A percentile compares a stretch with the other conserved stretches of the same genome.
Conservation (phyloP, 1,140 invertebrate species). For the Venturia canescens region DNA sequence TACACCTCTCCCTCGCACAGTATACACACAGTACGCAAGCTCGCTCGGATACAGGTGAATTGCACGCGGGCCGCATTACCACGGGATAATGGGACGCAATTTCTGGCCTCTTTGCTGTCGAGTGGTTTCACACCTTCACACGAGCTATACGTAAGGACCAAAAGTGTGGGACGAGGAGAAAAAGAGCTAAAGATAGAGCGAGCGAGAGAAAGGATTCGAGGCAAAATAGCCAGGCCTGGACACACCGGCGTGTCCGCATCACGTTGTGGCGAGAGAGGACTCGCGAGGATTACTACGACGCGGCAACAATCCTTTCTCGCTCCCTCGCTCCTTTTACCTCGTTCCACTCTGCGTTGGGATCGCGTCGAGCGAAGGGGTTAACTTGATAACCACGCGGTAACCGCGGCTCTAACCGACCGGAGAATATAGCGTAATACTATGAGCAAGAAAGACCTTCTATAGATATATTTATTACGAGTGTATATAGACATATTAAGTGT, state of each 20-base stretch:
- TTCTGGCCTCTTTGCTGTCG: slow-evolving; percentile 76
- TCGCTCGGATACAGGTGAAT: slow-evolving; percentile 47
- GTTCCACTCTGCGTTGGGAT: slow-evolving; percentile 56
- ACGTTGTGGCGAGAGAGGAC: slow-evolving; percentile 40
- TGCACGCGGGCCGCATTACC: slow-evolving; percentile 66
- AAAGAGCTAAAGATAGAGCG: neutral
- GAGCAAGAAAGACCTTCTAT: neutral
- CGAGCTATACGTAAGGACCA: slow-evolving; percentile 44
- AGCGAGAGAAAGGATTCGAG: neutral
- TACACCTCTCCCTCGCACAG: neutral
- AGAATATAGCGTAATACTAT: slow-evolving; percentile 39
- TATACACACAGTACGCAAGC: neutral
- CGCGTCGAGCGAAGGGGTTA: slow-evolving; percentile 74
- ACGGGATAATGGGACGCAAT: slow-evolving; percentile 75
- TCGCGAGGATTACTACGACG: slow-evolving; percentile 36
- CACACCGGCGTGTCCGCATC: slow-evolving; percentile 23
- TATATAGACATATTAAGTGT: neutral
- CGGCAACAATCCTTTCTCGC: slow-evolving; percentile 46
- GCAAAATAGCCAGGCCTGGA: neutral
- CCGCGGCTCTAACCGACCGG: slow-evolving; percentile 59
- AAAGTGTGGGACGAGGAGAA: neutral
- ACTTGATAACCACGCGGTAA: slow-evolving; percentile 75
- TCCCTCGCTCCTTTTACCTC: slow-evolving; percentile 43
- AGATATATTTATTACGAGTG: neutral
- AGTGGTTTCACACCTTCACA: slow-evolving; percentile 75